phyloP scores from a whole-genome alignment of 2,888 invertebrate genomes.

The Dolomedes plantarius region DNA sequence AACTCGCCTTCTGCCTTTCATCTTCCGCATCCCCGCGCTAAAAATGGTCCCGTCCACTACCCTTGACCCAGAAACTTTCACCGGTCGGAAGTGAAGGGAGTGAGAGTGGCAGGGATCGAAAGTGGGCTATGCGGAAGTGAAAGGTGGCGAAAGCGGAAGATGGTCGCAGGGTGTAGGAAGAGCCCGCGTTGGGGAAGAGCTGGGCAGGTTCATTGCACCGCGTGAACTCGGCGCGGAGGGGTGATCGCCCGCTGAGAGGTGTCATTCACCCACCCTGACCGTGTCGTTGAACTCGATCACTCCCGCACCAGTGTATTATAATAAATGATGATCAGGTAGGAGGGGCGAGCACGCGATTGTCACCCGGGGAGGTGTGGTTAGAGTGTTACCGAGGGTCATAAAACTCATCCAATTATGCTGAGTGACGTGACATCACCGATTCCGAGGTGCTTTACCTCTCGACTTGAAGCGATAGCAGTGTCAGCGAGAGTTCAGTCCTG shows the following conservation, averaged over 20 bases:
- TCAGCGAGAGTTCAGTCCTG: too few relatives aligned
- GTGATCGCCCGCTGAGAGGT: background rate
- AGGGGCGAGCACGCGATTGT: background rate
- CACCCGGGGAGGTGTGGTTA: too few relatives aligned
- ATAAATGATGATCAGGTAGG: slow-evolving; percentile 6
- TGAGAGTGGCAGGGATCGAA: background rate
- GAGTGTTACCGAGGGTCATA: too few relatives aligned
- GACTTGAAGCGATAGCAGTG: too few relatives aligned
- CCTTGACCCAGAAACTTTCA: background rate
- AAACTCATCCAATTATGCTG: too few relatives aligned
- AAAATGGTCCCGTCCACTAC: background rate
- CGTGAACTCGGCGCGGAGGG: background rate
- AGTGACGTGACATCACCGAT: too few relatives aligned
- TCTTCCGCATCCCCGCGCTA: too few relatives aligned
- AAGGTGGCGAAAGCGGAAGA: background rate
- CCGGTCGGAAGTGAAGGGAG: background rate
- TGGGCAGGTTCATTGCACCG: background rate
- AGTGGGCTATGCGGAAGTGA: background rate
- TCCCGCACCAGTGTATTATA: background rate
- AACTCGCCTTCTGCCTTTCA: too few relatives aligned
- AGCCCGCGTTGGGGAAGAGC: background rate
- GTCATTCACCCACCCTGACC: slow-evolving; percentile 7
- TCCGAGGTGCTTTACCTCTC: too few relatives aligned
- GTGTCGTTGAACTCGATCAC: background rate
- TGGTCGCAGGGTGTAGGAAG: too few relatives aligned